Evolutionary conservation across 1,140 invertebrate genomes (phyloP).

Genomic region (Panonychus citri): DNA sequence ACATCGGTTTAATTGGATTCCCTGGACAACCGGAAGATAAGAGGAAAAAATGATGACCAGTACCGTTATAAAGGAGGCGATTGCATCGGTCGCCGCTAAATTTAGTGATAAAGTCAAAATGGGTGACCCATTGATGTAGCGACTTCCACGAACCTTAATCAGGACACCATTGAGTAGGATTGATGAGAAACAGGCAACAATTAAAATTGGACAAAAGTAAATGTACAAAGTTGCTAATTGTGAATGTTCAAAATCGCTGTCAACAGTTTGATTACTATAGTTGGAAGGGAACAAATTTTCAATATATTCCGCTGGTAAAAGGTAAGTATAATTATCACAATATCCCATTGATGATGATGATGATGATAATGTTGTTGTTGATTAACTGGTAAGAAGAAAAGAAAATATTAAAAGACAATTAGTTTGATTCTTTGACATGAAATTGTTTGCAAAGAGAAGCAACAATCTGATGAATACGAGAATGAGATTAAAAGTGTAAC

Average conservation of each 20-base stretch:
- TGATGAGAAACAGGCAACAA: conserved; percentile 4
- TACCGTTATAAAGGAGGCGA: conserved; percentile 29
- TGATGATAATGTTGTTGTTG: too few relatives aligned
- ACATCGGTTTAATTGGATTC: conserved; percentile 18
- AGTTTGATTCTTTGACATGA: too few relatives aligned
- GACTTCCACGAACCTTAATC: conserved; percentile 16
- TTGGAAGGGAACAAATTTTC: too few relatives aligned
- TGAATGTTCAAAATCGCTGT: conserved; percentile 9
- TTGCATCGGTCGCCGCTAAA: conserved; percentile 33
- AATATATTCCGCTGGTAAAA: too few relatives aligned
- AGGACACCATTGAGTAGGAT: conserved; percentile 2
- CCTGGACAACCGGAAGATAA: conserved; percentile 20
- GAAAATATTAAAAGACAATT: too few relatives aligned
- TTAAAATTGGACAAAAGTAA: conserved; percentile 4
- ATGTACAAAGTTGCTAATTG: neutral
- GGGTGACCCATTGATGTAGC: conserved; percentile 15
- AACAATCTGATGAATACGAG: too few relatives aligned
- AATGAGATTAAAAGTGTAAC: too few relatives aligned
- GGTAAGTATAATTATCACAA: too few relatives aligned
- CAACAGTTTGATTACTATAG: too few relatives aligned
- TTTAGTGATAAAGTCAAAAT: conserved; percentile 35
- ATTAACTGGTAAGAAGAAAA: too few relatives aligned
- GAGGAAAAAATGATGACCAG: conserved; percentile 31
- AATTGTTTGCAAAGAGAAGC: too few relatives aligned
- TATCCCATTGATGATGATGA: too few relatives aligned